phyloP scores from a whole-genome alignment of 2,797 vertebrate species.

The Trachurus trachurus region DNA sequence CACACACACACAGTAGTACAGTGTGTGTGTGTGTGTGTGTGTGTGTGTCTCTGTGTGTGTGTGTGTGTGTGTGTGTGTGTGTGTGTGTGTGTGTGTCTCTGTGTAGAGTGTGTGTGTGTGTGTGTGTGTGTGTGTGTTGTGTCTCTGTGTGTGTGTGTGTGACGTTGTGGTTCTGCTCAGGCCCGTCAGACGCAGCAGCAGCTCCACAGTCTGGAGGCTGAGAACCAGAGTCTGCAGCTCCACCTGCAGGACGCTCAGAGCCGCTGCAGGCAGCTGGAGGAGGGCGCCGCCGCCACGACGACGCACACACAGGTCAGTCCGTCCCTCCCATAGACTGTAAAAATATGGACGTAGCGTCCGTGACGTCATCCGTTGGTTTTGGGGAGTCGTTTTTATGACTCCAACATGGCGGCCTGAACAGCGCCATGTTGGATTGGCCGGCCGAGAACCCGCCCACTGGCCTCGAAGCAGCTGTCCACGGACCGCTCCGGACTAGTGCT shows the following conservation, averaged over 20 bases:
- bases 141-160: neutral
- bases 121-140: neutral
- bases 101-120: neutral
- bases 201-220: constrained; percentile 85
- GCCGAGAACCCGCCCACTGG: too few species aligned
- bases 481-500: too few species aligned
- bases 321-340: too few species aligned
- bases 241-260: constrained; percentile 86
- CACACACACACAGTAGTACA: neutral
- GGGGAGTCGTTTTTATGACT: too few species aligned
- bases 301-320: constrained; percentile 79
- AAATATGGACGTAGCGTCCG: too few species aligned
- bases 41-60: constrained; percentile 11
- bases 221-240: constrained; percentile 86
- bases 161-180: constrained; percentile 68
- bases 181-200: constrained; percentile 84
- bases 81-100: neutral
- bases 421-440: too few species aligned
- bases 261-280: constrained; percentile 87
- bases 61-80: neutral
- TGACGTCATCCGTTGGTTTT: too few species aligned
- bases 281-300: constrained; percentile 67
- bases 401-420: too few species aligned
- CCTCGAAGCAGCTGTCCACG: too few species aligned
- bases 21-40: neutral